Conservation (phyloP, 2,888 invertebrate species). For the Eugnorisma glareosa region DNA sequence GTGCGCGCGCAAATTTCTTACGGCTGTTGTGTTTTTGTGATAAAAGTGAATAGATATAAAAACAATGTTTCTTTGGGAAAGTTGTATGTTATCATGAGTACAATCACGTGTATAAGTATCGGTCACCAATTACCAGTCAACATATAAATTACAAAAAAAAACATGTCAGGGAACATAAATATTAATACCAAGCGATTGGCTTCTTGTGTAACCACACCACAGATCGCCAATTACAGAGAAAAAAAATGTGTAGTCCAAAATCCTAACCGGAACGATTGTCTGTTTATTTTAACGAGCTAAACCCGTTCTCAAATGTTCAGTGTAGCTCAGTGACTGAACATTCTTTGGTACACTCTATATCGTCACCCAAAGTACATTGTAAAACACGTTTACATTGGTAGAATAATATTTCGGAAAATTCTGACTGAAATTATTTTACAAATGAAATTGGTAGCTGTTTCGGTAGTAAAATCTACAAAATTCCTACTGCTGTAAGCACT, state of each 20-base stretch:
- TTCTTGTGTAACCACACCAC: too few relatives aligned
- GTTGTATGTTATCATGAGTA: too few relatives aligned
- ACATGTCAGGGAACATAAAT: too few relatives aligned
- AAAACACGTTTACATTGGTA: conserved; percentile 33
- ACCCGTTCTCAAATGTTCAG: conserved; percentile 12
- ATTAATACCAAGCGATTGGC: too few relatives aligned
- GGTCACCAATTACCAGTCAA: too few relatives aligned
- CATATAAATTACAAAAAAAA: too few relatives aligned
- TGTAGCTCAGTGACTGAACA: conserved; percentile 17
- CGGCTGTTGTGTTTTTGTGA: too few relatives aligned
- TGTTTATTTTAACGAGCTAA: conserved; percentile 47
- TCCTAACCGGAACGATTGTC: conserved; percentile 15
- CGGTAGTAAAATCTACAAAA: neutral
- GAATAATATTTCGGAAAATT: neutral
- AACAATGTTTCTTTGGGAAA: too few relatives aligned
- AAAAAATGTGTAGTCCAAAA: conserved; percentile 10
- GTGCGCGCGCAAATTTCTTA: too few relatives aligned
- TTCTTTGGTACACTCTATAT: conserved; percentile 22
- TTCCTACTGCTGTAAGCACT: neutral
- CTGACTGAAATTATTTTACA: neutral
- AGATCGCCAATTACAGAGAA: too few relatives aligned
- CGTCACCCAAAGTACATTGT: neutral
- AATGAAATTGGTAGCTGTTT: neutral
- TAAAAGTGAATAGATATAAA: too few relatives aligned
- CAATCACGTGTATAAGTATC: too few relatives aligned